Evolutionary conservation across 2,888 invertebrate genomes (phyloP).

Genomic region (Stramonita haemastoma): DNA sequence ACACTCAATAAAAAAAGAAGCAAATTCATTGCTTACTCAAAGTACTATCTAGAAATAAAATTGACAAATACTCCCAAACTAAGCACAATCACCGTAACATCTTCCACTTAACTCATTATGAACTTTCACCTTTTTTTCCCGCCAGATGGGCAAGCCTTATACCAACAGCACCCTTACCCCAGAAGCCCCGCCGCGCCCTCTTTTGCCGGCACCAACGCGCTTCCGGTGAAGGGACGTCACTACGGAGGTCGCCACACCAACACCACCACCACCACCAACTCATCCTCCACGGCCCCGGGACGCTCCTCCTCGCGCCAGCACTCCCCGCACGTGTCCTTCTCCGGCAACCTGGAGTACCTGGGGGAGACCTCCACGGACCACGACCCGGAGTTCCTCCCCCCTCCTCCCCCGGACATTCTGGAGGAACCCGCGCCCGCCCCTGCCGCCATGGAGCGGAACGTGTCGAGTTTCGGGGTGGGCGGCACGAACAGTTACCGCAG

Average conservation of each 20-base stretch:
- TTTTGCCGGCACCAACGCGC: constrained; percentile 9
- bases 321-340: constrained; percentile 42
- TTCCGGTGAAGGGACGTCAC: constrained; percentile 34
- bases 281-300: neutral
- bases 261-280: neutral
- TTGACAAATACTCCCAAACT: no score
- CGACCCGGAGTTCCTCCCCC: neutral
- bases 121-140: neutral
- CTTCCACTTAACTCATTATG: neutral
- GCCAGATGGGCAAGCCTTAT: constrained; percentile 20
- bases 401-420: constrained; percentile 18
- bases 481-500: constrained; percentile 20
- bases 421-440: constrained; percentile 28
- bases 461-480: neutral
- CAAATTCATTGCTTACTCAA: no score
- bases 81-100: no score
- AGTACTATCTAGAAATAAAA: no score
- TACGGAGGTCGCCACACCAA: neutral
- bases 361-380: constrained; percentile 37
- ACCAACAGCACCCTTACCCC: constrained; percentile 9
- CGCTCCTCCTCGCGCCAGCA: constrained; percentile 15
- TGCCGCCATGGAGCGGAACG: constrained; percentile 9
- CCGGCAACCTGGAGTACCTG: constrained; percentile 39
- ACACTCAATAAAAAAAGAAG: no score
- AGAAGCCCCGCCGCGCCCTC: constrained; percentile 8